These are phyloP conservation scores for Sula dactylatra DNA, from an alignment of 2,113 vertebrate species.

Conservation along the genomic window DNA sequence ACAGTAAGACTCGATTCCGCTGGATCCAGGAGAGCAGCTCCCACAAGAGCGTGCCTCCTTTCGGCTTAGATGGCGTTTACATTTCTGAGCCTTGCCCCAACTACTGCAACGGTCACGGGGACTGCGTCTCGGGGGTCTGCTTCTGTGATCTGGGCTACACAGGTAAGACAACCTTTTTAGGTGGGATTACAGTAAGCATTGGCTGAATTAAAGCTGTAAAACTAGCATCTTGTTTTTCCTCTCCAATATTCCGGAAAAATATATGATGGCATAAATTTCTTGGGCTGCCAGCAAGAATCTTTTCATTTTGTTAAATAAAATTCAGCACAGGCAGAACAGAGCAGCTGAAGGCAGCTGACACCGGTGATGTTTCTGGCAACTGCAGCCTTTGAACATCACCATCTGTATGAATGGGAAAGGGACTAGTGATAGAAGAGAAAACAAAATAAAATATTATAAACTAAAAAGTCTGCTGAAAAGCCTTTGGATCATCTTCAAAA, in stretches of 20 bases:
- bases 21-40: slow-evolving; percentile 97
- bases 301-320: neutral
- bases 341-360: neutral
- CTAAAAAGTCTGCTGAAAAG: slow-evolving; percentile 33
- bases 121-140: slow-evolving; percentile 95
- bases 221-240: neutral
- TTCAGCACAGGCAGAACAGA: slow-evolving; percentile 17
- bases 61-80: slow-evolving; percentile 92
- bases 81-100: slow-evolving; percentile 94
- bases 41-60: slow-evolving; percentile 85
- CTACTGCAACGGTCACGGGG: slow-evolving; percentile 93
- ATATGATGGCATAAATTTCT: neutral
- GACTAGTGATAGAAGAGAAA: slow-evolving; percentile 42
- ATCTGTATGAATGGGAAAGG: slow-evolving; percentile 20
- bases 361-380: neutral
- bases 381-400: neutral
- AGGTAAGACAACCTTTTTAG: slow-evolving; percentile 68
- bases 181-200: neutral
- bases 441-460: slow-evolving; percentile 46
- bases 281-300: neutral
- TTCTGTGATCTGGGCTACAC: slow-evolving; percentile 97
- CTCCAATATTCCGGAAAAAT: neutral
- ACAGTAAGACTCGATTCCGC: slow-evolving; percentile 95
- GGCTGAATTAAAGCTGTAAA: neutral
- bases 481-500: slow-evolving; percentile 61